A percentile compares a stretch with the other conserved stretches of the same genome.
Conservation (phyloP, 2,888 invertebrate species). For the Neocrepidodera transversa region DNA sequence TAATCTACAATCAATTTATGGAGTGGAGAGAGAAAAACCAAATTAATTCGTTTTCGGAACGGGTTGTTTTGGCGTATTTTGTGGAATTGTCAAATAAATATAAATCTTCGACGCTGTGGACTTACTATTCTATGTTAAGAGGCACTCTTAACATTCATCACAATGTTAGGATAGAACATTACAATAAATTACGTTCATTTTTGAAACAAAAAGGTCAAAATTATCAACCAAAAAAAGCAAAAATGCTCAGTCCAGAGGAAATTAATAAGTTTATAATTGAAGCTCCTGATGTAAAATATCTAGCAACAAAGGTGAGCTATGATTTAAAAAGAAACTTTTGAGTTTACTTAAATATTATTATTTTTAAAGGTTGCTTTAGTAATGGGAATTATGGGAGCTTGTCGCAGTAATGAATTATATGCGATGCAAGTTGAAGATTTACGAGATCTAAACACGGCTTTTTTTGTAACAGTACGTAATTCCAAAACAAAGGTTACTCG, state of each 20-base stretch:
- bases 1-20: slow-evolving; percentile 37
- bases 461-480: no score
- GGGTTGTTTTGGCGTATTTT: slow-evolving; percentile 39
- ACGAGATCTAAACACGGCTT: no score
- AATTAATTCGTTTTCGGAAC: slow-evolving; percentile 35
- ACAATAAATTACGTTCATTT: slow-evolving; percentile 38
- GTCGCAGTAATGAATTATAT: no score
- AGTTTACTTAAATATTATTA: no score
- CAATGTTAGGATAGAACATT: slow-evolving; percentile 33
- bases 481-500: no score
- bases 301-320: slow-evolving; percentile 32
- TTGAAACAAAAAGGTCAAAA: slow-evolving; percentile 44
- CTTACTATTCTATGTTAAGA: slow-evolving; percentile 35
- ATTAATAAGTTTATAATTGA: slow-evolving; percentile 36
- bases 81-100: slow-evolving; percentile 33
- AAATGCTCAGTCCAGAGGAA: slow-evolving; percentile 44
- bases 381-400: no score
- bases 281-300: slow-evolving; percentile 34
- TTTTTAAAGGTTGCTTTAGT: no score
- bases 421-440: no score
- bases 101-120: slow-evolving; percentile 38
- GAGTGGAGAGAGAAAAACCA: slow-evolving; percentile 35
- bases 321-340: no score
- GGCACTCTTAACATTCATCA: slow-evolving; percentile 34
- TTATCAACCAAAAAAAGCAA: slow-evolving; percentile 47